A percentile compares a stretch with the other conserved stretches of the same genome.
These are phyloP conservation scores for Dipodomys merriami DNA, from an alignment of 2,113 vertebrate species.

Conservation along the genomic window DNA sequence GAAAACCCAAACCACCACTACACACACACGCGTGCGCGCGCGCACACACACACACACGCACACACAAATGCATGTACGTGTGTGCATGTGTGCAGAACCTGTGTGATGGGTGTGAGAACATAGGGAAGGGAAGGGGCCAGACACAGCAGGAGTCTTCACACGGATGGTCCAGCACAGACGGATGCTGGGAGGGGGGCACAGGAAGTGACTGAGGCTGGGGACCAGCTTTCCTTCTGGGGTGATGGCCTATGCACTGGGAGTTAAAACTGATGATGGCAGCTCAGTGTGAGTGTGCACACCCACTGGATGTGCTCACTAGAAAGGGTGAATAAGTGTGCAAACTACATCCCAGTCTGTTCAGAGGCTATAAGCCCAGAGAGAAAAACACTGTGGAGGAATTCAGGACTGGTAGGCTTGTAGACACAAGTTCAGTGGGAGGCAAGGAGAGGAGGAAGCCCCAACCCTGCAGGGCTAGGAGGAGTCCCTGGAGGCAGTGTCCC, in stretches of 20 bases:
- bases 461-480: too few species aligned
- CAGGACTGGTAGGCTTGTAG: too few species aligned
- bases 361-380: too few species aligned
- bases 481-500: neutral
- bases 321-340: neutral
- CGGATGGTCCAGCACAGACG: accelerated
- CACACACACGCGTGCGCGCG: neutral
- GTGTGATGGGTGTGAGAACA: neutral
- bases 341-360: too few species aligned
- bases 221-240: neutral
- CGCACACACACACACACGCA: neutral
- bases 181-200: accelerated
- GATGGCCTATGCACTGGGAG: neutral
- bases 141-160: too few species aligned
- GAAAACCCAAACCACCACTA: neutral
- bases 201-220: neutral
- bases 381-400: too few species aligned
- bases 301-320: neutral
- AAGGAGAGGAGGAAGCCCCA: too few species aligned
- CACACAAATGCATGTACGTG: neutral
- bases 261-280: neutral
- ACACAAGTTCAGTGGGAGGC: too few species aligned
- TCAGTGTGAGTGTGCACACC: neutral
- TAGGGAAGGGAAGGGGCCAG: neutral
- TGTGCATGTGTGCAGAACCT: neutral